A percentile compares a stretch with the other conserved stretches of the same genome.
phyloP scores from a whole-genome alignment of 2,888 invertebrate genomes.

The Galeruca laticollis region DNA sequence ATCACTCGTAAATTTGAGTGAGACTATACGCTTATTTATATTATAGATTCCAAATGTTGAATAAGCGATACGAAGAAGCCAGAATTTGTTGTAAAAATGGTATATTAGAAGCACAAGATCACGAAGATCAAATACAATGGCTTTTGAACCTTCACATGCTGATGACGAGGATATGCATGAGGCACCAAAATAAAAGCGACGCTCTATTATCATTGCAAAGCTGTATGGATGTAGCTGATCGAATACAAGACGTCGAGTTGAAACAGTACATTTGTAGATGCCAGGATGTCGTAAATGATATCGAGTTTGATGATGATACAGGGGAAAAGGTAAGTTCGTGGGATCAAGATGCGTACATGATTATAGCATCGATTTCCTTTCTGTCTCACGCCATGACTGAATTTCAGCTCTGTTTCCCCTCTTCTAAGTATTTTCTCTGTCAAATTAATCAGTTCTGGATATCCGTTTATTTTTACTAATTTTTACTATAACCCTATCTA shows the following conservation, averaged over 20 bases:
- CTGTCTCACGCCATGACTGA: too few species aligned
- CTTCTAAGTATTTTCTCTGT: neutral
- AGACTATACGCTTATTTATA: neutral
- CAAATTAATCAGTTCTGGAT: too few species aligned
- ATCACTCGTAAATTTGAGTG: neutral
- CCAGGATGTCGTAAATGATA: slow-evolving; percentile 56
- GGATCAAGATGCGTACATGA: neutral
- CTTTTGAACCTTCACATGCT: slow-evolving; percentile 65
- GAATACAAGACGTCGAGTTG: slow-evolving; percentile 61
- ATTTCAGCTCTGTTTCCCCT: too few species aligned
- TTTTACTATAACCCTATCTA: too few species aligned
- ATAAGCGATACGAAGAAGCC: slow-evolving; percentile 65
- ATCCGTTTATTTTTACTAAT: too few species aligned
- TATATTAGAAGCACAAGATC: slow-evolving; percentile 58
- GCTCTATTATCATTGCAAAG: slow-evolving; percentile 62
- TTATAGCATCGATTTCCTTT: too few species aligned
- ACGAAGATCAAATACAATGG: slow-evolving; percentile 63
- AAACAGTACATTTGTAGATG: slow-evolving; percentile 56
- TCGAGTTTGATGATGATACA: slow-evolving; percentile 61
- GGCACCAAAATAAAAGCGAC: slow-evolving; percentile 67
- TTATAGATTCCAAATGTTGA: slow-evolving; percentile 58
- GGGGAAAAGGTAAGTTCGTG: slow-evolving; percentile 33
- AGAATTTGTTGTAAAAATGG: slow-evolving; percentile 63
- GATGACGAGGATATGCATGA: slow-evolving; percentile 64
- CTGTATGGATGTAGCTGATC: slow-evolving; percentile 58